A percentile compares a stretch with the other conserved stretches of the same genome.
Conservation (phyloP, 1,140 invertebrate species). For the Cataglyphis hispanica region DNA sequence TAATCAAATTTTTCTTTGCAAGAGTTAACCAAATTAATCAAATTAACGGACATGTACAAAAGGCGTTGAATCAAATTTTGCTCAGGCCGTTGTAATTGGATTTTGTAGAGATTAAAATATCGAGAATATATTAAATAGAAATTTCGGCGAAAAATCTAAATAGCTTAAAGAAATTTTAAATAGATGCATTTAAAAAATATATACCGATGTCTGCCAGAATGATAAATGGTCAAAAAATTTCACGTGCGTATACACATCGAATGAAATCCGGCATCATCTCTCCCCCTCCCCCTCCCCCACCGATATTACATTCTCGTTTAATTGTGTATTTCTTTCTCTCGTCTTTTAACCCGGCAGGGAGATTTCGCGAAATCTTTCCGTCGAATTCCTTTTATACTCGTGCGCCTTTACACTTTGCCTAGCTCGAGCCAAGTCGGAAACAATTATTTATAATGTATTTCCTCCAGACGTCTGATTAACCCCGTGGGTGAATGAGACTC, state of each 20-base stretch:
- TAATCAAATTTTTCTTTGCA: slow-evolving; percentile 32
- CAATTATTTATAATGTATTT: slow-evolving; percentile 69
- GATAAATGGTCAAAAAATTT: not conserved
- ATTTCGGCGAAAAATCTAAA: not conserved
- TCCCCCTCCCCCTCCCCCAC: too few relatives aligned
- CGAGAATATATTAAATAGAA: not conserved
- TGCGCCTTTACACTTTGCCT: slow-evolving; percentile 23
- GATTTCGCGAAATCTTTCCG: slow-evolving; percentile 46
- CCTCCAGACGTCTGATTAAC: slow-evolving; percentile 64
- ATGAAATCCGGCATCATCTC: not conserved
- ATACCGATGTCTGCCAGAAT: not conserved
- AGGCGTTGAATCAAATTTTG: slow-evolving; percentile 16
- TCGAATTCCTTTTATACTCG: slow-evolving; percentile 22
- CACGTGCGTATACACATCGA: not conserved
- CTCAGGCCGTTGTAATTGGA: too few relatives aligned
- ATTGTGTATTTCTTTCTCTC: slow-evolving; percentile 8
- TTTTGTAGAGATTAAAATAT: not conserved
- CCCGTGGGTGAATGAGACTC: slow-evolving; percentile 55
- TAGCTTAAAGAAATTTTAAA: not conserved
- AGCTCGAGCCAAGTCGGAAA: slow-evolving; percentile 53
- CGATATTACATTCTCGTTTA: slow-evolving; percentile 37
- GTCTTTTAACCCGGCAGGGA: slow-evolving; percentile 3
- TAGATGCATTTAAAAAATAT: not conserved
- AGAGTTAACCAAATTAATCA: slow-evolving; percentile 19
- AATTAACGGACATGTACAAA: not conserved